These are phyloP conservation scores for Coleophora flavipennella DNA, from an alignment of 2,888 invertebrate species.

Conservation along the genomic window DNA sequence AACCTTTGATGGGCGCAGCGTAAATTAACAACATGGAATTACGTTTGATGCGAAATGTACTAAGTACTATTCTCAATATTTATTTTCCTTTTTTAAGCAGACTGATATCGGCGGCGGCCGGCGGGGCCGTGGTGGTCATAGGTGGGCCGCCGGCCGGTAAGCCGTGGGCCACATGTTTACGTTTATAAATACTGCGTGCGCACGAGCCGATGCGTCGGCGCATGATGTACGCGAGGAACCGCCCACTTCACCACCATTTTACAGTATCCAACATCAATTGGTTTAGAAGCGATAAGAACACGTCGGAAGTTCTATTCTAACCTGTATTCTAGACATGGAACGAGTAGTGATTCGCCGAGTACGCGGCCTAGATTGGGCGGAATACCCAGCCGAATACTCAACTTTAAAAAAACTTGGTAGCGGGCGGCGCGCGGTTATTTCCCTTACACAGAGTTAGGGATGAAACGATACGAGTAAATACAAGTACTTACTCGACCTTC, in stretches of 20 bases:
- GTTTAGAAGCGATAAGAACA: neutral
- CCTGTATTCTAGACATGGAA: too few relatives aligned
- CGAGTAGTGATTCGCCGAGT: too few relatives aligned
- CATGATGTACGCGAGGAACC: conserved; percentile 53
- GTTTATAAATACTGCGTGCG: conserved; percentile 43
- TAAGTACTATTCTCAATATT: conserved; percentile 15
- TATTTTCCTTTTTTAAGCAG: conserved; percentile 13
- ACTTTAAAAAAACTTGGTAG: too few relatives aligned
- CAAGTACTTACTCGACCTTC: too few relatives aligned
- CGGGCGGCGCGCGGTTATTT: too few relatives aligned
- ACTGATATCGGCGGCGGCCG: conserved; percentile 28
- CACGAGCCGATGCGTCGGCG: conserved; percentile 40
- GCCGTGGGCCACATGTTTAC: conserved; percentile 57
- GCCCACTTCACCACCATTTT: conserved; percentile 36
- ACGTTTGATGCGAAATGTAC: conserved; percentile 6
- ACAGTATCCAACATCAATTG: neutral
- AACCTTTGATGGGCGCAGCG: neutral
- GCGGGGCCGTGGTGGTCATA: conserved; percentile 29
- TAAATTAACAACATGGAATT: too few relatives aligned
- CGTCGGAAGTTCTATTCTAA: too few relatives aligned
- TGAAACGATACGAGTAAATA: too few relatives aligned
- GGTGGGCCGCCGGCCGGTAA: conserved; percentile 31
- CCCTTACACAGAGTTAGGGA: too few relatives aligned
- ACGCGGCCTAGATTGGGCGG: too few relatives aligned
- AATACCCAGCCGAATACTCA: too few relatives aligned